Conservation (phyloP, 2,797 vertebrate genomes). For the Rallus crepitans region DNA sequence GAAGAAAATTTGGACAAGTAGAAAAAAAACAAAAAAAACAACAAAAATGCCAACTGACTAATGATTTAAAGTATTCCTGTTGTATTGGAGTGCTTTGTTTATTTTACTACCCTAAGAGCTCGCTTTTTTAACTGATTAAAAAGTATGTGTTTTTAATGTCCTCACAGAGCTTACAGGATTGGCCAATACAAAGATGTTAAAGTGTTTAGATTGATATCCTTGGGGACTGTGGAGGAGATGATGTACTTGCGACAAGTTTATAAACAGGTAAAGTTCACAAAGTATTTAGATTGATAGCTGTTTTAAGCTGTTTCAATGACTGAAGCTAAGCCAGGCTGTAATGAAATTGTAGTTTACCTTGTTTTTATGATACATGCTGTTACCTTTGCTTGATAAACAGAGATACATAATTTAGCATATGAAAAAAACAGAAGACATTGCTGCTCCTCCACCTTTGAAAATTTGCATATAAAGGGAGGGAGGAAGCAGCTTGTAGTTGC, state of each 20-base stretch:
- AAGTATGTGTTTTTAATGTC: background rate
- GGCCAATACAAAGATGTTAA: conserved; percentile 94
- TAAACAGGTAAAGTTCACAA: conserved; percentile 87
- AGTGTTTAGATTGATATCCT: conserved; percentile 92
- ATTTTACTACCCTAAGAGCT: background rate
- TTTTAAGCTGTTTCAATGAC: background rate
- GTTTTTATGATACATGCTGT: background rate
- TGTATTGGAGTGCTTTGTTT: background rate
- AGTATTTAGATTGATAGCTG: background rate
- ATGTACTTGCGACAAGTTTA: conserved; percentile 96
- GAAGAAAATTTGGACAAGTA: background rate
- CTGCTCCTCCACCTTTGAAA: background rate
- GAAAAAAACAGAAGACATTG: background rate
- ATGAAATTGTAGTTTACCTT: background rate
- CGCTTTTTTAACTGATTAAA: background rate
- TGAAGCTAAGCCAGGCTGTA: background rate
- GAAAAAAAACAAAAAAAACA: background rate
- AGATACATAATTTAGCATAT: background rate
- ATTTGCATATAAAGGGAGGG: background rate
- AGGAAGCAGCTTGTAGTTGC: background rate
- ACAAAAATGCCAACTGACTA: background rate
- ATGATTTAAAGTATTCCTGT: background rate
- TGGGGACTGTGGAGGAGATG: conserved; percentile 95
- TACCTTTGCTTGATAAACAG: background rate
- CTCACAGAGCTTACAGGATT: conserved; percentile 91